phyloP scores from a whole-genome alignment of 2,113 vertebrate genomes.

The Oreocharis arfaki region DNA sequence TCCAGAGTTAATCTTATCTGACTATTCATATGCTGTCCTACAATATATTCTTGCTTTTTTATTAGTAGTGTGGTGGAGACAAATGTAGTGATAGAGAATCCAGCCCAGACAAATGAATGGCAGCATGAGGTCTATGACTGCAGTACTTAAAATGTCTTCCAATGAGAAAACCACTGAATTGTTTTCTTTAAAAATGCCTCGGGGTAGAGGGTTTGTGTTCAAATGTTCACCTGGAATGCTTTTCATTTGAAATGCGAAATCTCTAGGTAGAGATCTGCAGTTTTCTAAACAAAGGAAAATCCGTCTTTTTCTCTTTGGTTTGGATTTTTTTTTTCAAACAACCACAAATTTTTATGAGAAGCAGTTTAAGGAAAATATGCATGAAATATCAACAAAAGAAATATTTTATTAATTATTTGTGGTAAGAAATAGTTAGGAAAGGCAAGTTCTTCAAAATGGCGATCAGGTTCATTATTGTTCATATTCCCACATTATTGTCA shows the following conservation, averaged over 20 bases:
- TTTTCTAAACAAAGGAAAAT: background rate
- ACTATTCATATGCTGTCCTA: background rate
- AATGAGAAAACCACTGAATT: background rate
- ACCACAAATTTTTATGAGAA: background rate
- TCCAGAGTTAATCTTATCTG: background rate
- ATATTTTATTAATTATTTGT: background rate
- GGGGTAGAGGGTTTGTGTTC: background rate
- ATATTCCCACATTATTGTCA: background rate
- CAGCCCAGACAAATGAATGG: background rate
- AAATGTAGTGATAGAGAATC: background rate
- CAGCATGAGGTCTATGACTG: background rate
- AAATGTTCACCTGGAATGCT: background rate
- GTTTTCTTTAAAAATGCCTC: background rate
- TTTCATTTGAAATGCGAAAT: background rate
- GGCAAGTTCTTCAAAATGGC: background rate
- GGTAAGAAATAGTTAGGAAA: background rate
- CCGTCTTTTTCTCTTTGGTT: background rate
- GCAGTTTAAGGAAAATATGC: background rate
- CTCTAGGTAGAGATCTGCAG: background rate
- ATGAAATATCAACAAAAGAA: background rate
- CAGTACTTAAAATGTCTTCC: background rate
- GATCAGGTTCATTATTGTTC: background rate
- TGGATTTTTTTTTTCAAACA: background rate
- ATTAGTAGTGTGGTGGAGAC: background rate
- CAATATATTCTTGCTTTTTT: background rate